phyloP scores from a whole-genome alignment of 2,113 vertebrate genomes.

The Sula dactylatra region DNA sequence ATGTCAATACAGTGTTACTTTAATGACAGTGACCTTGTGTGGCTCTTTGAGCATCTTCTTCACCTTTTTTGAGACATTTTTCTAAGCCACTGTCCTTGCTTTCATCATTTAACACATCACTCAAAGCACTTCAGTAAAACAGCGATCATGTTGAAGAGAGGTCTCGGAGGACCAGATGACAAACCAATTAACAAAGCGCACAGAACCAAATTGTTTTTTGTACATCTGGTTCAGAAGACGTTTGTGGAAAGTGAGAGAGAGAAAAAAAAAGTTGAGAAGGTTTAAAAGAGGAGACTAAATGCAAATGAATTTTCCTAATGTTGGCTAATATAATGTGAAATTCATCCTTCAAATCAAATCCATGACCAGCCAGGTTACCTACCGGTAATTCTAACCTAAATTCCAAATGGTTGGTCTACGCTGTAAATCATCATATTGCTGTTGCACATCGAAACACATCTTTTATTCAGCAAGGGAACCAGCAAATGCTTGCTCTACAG shows the following conservation, averaged over 20 bases:
- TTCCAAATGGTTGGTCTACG: not conserved
- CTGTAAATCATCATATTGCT: not conserved
- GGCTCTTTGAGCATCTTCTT: conserved; percentile 31
- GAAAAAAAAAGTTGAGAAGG: not conserved
- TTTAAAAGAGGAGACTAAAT: not conserved
- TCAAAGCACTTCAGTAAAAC: conserved; percentile 68
- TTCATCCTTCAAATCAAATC: not conserved
- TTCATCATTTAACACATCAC: conserved; percentile 75
- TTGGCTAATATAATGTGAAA: not conserved
- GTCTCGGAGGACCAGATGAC: conserved; percentile 61
- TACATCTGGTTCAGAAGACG: not conserved
- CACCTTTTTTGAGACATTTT: conserved; percentile 54
- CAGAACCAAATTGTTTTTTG: conserved; percentile 34
- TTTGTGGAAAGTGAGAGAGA: not conserved
- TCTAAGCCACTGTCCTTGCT: conserved; percentile 55
- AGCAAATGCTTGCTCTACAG: not conserved
- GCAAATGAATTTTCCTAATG: not conserved
- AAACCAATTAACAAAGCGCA: conserved; percentile 73
- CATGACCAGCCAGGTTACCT: not conserved
- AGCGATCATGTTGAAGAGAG: conserved; percentile 56
- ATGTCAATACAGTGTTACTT: conserved; percentile 31
- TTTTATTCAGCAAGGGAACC: not conserved
- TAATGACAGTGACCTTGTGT: conserved; percentile 57
- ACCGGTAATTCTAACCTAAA: not conserved
- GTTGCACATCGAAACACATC: not conserved